Evolutionary conservation across 2,888 invertebrate genomes (phyloP), one percentile per base, ranked within the genome.

Genomic region (Beris chalybata): DNA sequence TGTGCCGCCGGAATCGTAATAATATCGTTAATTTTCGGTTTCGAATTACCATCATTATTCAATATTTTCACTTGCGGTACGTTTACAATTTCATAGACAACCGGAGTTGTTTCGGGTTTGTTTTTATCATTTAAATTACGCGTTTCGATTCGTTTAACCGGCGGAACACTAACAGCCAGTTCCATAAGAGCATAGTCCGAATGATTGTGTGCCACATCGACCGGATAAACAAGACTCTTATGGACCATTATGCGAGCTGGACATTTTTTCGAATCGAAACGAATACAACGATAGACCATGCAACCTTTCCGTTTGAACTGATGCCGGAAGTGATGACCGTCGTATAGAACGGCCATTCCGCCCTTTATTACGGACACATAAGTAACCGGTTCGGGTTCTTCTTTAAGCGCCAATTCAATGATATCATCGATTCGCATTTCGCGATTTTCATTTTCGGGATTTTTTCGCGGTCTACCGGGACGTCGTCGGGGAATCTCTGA

Each of bases 291-390:
- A 64, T 66, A 70, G 38, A 67, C 50, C 31, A 58, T 76, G 57
- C 71, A 79, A 38, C 74, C 73, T 11, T 75, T 75, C 57, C 78
- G 76, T 15, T 79, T 79, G 71, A 76, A 79, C 43, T 76, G 74
- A 57, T 78, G 79, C 58, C 74, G 75, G 53, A 77, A 79, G 56
- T 79, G 75, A 70, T 79, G 79, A 0, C 78, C 78, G 43, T 79
- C 75, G n/a, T 73, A 76, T 3, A 78, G 66, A 30, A 79, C 71
- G 67, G 79, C 79, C 71, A 80, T 79, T n/a, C 78, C 78, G 57
- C 79, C 79, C 67, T 78, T 79, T 1, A 79, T 78, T 1, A 79
- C 77, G 4, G 79, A 79, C 2, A 76, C 78, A 67, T 78, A 80
- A 1, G 78, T 73, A 4, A 76, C 74, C 13, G 69, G 70, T 3